A percentile compares a stretch with the other conserved stretches of the same genome.
phyloP scores from a whole-genome alignment of 2,797 vertebrate species.

The Aplochiton taeniatus region DNA sequence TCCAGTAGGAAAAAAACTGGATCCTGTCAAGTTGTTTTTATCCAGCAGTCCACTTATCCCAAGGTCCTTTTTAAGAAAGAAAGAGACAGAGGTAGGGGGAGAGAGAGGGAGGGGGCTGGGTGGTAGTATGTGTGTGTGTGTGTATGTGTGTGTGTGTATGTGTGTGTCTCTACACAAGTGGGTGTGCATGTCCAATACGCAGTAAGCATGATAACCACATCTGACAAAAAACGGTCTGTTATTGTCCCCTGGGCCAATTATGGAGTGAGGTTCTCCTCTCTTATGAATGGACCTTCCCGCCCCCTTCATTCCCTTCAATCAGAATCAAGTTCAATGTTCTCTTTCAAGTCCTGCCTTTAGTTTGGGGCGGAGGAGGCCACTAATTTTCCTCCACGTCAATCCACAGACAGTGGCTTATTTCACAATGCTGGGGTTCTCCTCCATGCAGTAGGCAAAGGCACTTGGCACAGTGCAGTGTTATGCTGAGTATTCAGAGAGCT shows the following conservation, averaged over 20 bases:
- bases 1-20: slow-evolving; percentile 51
- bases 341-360: slow-evolving; percentile 54
- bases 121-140: not conserved
- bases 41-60: slow-evolving; percentile 55
- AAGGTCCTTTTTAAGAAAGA: slow-evolving; percentile 43
- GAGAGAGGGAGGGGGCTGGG: not conserved
- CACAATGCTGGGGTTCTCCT: slow-evolving; percentile 50
- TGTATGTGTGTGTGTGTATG: slow-evolving; percentile 8
- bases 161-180: not conserved
- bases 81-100: not conserved
- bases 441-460: slow-evolving; percentile 54
- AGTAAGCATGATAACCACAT: slow-evolving; percentile 36
- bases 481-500: slow-evolving; percentile 53
- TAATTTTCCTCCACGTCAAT: slow-evolving; percentile 58
- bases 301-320: slow-evolving; percentile 65
- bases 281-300: slow-evolving; percentile 44
- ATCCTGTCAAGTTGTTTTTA: slow-evolving; percentile 68
- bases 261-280: slow-evolving; percentile 34
- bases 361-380: slow-evolving; percentile 28
- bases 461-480: slow-evolving; percentile 22
- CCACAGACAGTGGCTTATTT: slow-evolving; percentile 45
- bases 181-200: slow-evolving; percentile 26
- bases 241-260: slow-evolving; percentile 49
- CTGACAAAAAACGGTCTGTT: slow-evolving; percentile 48
- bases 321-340: slow-evolving; percentile 51